phyloP scores from a whole-genome alignment of 2,113 vertebrate genomes.

The Tychaedon coryphoeus region DNA sequence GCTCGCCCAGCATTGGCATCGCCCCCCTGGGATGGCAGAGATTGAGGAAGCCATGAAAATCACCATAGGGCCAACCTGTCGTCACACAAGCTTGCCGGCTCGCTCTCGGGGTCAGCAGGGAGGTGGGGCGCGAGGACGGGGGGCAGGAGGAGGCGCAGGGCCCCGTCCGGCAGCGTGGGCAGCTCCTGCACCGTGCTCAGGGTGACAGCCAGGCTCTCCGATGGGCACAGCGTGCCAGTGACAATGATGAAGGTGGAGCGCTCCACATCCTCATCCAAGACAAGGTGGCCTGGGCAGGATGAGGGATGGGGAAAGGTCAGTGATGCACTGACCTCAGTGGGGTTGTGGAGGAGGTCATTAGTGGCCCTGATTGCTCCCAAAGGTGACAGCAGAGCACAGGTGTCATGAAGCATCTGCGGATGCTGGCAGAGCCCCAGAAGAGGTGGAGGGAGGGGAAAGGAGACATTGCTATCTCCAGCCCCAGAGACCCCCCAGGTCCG shows the following conservation, averaged over 20 bases:
- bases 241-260: slow-evolving; percentile 84
- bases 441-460: background rate
- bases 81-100: slow-evolving; percentile 85
- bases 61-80: slow-evolving; percentile 87
- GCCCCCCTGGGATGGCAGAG: slow-evolving; percentile 34
- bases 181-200: slow-evolving; percentile 87
- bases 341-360: background rate
- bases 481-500: background rate
- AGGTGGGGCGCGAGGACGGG: slow-evolving; percentile 80
- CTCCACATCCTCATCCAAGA: slow-evolving; percentile 89
- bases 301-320: background rate
- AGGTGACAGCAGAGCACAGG: background rate
- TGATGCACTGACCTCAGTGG: rapidly evolving
- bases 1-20: background rate
- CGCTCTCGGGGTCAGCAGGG: slow-evolving; percentile 71
- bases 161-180: slow-evolving; percentile 85
- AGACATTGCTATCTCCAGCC: background rate
- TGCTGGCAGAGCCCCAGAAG: background rate
- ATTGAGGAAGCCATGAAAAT: slow-evolving; percentile 79
- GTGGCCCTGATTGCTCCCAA: background rate
- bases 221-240: slow-evolving; percentile 81
- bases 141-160: slow-evolving; percentile 83
- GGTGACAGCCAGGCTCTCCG: slow-evolving; percentile 83
- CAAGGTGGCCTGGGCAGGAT: slow-evolving; percentile 83
- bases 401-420: rapidly evolving